A percentile compares a stretch with the other conserved stretches of the same genome.
phyloP scores from a whole-genome alignment of 2,797 vertebrate genomes.

The Gephyroberyx darwinii region DNA sequence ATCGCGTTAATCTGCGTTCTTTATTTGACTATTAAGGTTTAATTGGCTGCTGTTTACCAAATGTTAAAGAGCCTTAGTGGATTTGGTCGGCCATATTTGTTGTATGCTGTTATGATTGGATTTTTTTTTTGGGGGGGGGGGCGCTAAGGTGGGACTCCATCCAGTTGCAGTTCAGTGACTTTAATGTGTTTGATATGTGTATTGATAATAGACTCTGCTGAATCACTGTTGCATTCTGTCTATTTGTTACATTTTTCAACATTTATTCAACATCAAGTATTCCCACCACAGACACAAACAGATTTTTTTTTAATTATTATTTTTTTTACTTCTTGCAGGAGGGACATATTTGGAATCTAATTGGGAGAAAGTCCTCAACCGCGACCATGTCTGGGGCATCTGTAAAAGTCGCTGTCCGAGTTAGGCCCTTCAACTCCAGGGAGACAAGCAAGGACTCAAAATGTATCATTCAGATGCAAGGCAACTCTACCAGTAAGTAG shows the following conservation, averaged over 20 bases:
- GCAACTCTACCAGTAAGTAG: constrained; percentile 97
- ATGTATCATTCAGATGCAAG: constrained; percentile 99
- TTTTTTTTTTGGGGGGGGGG: constrained; percentile 12
- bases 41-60: constrained; percentile 48
- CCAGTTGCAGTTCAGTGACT: neutral
- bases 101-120: constrained; percentile 44
- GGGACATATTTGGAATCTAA: constrained; percentile 52
- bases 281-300: neutral
- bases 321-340: constrained; percentile 54
- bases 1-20: neutral
- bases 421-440: constrained; percentile 96
- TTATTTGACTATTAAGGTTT: constrained; percentile 8
- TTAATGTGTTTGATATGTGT: constrained; percentile 38
- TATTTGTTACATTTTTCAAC: neutral
- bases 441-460: constrained; percentile 96
- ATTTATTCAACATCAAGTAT: neutral
- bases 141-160: neutral
- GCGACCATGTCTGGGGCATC: constrained; percentile 96
- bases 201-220: neutral
- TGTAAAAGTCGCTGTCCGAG: constrained; percentile 97
- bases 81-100: constrained; percentile 68
- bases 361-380: constrained; percentile 47
- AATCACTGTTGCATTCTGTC: neutral
- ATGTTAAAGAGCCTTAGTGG: constrained; percentile 31
- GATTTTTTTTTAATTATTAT: constrained; percentile 15